These are phyloP conservation scores for Caenorhabditis panamensis DNA, from an alignment of 2,888 invertebrate species.

Conservation along the genomic window DNA sequence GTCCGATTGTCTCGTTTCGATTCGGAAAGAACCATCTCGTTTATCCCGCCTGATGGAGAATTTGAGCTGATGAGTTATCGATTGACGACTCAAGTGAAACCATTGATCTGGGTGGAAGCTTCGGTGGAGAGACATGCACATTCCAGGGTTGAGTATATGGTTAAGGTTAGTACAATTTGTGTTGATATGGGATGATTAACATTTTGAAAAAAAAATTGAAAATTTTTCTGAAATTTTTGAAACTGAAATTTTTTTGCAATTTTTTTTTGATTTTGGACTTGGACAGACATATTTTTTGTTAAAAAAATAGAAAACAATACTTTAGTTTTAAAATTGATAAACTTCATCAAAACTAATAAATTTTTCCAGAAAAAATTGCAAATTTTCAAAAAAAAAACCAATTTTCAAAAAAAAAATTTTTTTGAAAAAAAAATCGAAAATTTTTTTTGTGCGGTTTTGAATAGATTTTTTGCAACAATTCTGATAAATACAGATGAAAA, in stretches of 20 bases:
- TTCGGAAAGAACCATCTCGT: slow-evolving; percentile 92
- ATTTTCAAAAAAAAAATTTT: background rate
- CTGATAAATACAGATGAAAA: too few species aligned
- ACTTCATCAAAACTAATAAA: too few species aligned
- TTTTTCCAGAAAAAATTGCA: too few species aligned
- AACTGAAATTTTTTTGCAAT: too few species aligned
- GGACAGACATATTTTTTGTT: too few species aligned
- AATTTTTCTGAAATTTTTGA: too few species aligned
- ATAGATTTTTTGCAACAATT: too few species aligned
- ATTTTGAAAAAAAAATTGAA: background rate
- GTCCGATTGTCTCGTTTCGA: slow-evolving; percentile 91
- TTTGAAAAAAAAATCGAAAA: background rate
- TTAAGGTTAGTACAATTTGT: slow-evolving; percentile 85
- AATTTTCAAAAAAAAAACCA: too few species aligned
- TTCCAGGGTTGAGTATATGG: slow-evolving; percentile 98
- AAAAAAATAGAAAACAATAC: too few species aligned
- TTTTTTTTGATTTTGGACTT: too few species aligned
- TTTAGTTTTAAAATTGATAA: too few species aligned
- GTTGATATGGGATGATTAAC: too few species aligned
- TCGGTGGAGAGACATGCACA: slow-evolving; percentile 97
- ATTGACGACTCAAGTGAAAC: slow-evolving; percentile 86
- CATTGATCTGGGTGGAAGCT: slow-evolving; percentile 98
- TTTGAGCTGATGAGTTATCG: slow-evolving; percentile 90
- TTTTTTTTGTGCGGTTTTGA: background rate
- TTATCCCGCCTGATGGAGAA: slow-evolving; percentile 98